Conservation (phyloP, 2,113 vertebrate genomes). For the Sminthopsis crassicaudata region DNA sequence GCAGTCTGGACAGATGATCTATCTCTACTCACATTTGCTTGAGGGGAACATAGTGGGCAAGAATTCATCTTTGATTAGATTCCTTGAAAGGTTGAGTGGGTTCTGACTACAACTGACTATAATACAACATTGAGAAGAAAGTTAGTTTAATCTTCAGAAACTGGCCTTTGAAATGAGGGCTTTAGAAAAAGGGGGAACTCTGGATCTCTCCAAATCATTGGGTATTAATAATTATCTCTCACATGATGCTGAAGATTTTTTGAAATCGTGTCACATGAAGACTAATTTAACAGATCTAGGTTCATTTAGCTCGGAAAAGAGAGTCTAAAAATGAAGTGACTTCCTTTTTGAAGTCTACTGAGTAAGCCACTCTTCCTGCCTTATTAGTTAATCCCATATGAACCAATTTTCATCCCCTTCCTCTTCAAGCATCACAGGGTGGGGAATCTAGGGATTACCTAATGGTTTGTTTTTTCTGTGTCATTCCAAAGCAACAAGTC, state of each 20-base stretch:
- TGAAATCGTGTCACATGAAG: neutral
- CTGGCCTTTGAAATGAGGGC: neutral
- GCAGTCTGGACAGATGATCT: too few species aligned
- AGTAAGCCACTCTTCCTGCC: neutral
- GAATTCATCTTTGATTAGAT: neutral
- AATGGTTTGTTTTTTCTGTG: neutral
- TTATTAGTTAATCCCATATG: neutral
- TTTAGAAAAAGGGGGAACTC: neutral
- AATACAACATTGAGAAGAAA: neutral
- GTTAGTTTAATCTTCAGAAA: neutral
- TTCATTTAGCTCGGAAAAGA: neutral
- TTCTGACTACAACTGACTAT: neutral
- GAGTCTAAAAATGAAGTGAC: neutral
- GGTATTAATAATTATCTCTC: neutral
- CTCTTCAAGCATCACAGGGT: neutral
- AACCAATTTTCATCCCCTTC: neutral
- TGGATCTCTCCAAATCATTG: neutral
- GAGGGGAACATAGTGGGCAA: too few species aligned
- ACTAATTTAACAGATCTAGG: neutral
- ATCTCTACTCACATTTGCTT: too few species aligned
- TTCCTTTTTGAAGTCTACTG: neutral
- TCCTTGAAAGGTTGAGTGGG: neutral
- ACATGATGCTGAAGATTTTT: neutral
- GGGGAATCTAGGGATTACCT: neutral
- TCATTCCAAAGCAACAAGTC: neutral